Evolutionary conservation across 2,888 invertebrate species (phyloP), one percentile per base, ranked within the genome.

Genomic region (Campaea margaritaria): DNA sequence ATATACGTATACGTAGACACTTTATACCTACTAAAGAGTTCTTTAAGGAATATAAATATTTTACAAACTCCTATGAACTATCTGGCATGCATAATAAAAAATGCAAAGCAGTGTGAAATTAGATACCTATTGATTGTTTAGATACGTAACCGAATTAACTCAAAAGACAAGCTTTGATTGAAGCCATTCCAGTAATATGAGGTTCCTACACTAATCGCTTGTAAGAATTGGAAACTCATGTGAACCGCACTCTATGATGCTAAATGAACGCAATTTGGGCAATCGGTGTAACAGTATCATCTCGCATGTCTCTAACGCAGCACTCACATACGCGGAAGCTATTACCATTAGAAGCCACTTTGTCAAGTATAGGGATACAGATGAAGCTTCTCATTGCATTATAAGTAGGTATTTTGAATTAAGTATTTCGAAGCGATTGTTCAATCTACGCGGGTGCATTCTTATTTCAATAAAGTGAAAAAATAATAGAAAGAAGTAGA

Each of bases 41-140:
- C 65, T 66, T 68, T 51, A n/a, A n/a, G 57, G 46, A 70, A 69
- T 73, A 67, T 62, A 42, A 49, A 62, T 69, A 86, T 85, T 78
- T 83, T 87, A 87, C 85, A 87, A 74, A 83, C 74, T 83, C 90
- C 89, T 89, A 89, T 83, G 74, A 81, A 72, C 90, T 91, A 89
- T 82, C 86, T 86, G 80, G 85, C 92, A 92, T 92, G 92, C 92
- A 92, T 84, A 88, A 84, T 87, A 86, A 85, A 91, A 85, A 90
- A 89, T 90, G 92, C 92, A 87, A 92, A 92, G 92, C 92, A 81
- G 90, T 91, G 90, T 85, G 83, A 79, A 80, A 66, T 83, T 79
- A 62, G 62, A 52, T 63, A 82, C 72, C 81, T 80, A 82, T 77
- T 70, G 68, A 80, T 82, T 73, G 68, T 74, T 80, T 72, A 78